Conservation (phyloP, 1,140 invertebrate genomes). For the Parapsyche elsis region DNA sequence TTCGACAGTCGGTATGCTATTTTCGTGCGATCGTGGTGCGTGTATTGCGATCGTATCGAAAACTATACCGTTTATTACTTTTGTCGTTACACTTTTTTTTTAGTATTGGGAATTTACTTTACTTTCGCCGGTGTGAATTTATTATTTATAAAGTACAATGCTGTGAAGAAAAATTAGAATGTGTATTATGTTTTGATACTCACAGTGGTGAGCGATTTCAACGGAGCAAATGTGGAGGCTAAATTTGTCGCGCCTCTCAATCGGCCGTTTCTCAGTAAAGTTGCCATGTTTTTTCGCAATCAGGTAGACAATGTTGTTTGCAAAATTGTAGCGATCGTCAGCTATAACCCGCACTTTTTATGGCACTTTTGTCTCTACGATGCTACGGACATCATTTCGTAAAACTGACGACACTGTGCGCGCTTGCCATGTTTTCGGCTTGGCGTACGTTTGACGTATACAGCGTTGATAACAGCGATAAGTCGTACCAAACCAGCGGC, state of each 20-base stretch:
- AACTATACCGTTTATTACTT: too few relatives aligned
- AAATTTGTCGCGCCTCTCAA: background rate
- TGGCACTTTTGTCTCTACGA: background rate
- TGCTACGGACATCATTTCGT: background rate
- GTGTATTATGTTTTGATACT: too few relatives aligned
- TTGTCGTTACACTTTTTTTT: too few relatives aligned
- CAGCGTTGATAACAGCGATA: conserved; percentile 16
- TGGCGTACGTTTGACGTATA: conserved; percentile 18
- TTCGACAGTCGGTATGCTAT: background rate
- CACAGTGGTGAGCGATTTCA: background rate
- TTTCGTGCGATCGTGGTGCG: too few relatives aligned
- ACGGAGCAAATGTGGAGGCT: background rate
- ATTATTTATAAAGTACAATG: too few relatives aligned
- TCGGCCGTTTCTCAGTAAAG: background rate
- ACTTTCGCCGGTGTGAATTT: too few relatives aligned
- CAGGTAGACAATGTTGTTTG: background rate
- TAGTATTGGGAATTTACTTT: too few relatives aligned
- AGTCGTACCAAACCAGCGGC: background rate
- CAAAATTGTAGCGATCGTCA: background rate
- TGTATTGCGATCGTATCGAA: too few relatives aligned
- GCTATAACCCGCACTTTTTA: background rate
- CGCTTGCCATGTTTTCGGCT: background rate
- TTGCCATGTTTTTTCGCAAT: conserved; percentile 2
- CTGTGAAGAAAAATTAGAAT: too few relatives aligned
- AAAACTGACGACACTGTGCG: background rate